These are phyloP conservation scores for Chymomyza amoena DNA, from an alignment of 2,888 invertebrate species.

Conservation along the genomic window DNA sequence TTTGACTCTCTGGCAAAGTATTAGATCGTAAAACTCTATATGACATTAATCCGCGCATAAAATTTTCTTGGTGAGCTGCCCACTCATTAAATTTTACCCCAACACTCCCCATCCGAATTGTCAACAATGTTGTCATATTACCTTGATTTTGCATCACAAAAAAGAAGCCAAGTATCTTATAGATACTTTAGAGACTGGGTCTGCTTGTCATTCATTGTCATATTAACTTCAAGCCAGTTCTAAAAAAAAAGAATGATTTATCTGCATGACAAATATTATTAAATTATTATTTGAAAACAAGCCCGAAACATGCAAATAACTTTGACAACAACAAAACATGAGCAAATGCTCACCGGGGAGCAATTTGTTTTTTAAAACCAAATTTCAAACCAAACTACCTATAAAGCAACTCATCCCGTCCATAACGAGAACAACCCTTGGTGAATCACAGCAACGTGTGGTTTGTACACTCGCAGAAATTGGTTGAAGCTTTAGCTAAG, in stretches of 20 bases:
- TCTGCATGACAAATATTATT: slow-evolving; percentile 76
- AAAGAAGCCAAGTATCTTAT: not conserved
- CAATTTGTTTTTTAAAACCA: slow-evolving; percentile 56
- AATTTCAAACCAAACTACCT: slow-evolving; percentile 31
- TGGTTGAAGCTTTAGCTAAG: too few species aligned
- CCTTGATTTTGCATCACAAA: slow-evolving; percentile 55
- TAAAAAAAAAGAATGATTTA: slow-evolving; percentile 57
- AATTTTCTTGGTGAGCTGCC: slow-evolving; percentile 13
- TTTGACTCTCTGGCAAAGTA: slow-evolving; percentile 11
- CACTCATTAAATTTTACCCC: not conserved
- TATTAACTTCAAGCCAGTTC: slow-evolving; percentile 64
- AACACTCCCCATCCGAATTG: slow-evolving; percentile 38
- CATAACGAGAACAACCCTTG: slow-evolving; percentile 33
- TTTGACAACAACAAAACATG: slow-evolving; percentile 37
- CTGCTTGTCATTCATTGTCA: slow-evolving; percentile 61
- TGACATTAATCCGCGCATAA: slow-evolving; percentile 63
- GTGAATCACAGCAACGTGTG: slow-evolving; percentile 34
- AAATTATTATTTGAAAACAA: slow-evolving; percentile 66
- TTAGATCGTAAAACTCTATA: slow-evolving; percentile 53
- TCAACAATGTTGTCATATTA: slow-evolving; percentile 69
- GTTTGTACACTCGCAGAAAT: slow-evolving; percentile 30
- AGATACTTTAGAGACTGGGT: not conserved
- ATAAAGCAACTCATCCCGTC: slow-evolving; percentile 14
- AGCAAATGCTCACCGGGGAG: slow-evolving; percentile 62
- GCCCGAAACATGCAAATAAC: slow-evolving; percentile 61